These are phyloP conservation scores for Siderastrea radians DNA, from an alignment of 92 coral and sea anemone genomes.

Conservation along the genomic window DNA sequence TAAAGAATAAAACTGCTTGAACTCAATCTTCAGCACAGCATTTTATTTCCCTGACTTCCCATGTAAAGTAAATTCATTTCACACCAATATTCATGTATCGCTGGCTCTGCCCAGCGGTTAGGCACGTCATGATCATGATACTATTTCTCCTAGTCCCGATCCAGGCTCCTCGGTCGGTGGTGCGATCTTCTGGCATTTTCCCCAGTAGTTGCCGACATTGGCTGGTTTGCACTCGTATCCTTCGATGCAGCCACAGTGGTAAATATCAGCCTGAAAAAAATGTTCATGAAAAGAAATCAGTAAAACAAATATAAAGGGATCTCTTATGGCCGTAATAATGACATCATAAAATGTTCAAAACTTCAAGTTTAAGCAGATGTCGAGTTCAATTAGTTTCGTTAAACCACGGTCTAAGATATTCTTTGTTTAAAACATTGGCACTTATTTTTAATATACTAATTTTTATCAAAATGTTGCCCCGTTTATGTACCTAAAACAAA, in stretches of 20 bases:
- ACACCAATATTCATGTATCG: background rate
- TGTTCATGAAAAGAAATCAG: background rate
- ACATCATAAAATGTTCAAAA: too few relatives aligned
- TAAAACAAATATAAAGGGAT: too few relatives aligned
- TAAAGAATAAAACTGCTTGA: background rate
- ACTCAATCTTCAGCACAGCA: background rate
- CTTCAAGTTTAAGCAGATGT: too few relatives aligned
- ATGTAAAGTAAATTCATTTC: background rate
- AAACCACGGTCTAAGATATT: too few relatives aligned
- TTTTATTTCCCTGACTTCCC: background rate
- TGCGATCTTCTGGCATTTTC: conserved; percentile 1
- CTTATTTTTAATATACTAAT: too few relatives aligned
- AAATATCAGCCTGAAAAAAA: conserved; percentile 20
- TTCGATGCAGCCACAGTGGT: conserved; percentile 34
- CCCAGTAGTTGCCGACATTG: conserved; percentile 2
- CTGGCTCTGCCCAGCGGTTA: background rate
- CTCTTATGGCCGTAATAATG: too few relatives aligned
- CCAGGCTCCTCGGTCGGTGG: conserved; percentile 48
- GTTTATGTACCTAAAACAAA: too few relatives aligned
- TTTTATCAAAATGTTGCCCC: too few relatives aligned
- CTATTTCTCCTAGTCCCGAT: conserved; percentile 15
- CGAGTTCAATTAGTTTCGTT: too few relatives aligned
- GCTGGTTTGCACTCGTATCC: conserved; percentile 15
- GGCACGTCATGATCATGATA: background rate
- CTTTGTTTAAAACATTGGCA: too few relatives aligned